Evolutionary conservation across 2,797 vertebrate genomes (phyloP).

Genomic region (Neostethus bicornis): DNA sequence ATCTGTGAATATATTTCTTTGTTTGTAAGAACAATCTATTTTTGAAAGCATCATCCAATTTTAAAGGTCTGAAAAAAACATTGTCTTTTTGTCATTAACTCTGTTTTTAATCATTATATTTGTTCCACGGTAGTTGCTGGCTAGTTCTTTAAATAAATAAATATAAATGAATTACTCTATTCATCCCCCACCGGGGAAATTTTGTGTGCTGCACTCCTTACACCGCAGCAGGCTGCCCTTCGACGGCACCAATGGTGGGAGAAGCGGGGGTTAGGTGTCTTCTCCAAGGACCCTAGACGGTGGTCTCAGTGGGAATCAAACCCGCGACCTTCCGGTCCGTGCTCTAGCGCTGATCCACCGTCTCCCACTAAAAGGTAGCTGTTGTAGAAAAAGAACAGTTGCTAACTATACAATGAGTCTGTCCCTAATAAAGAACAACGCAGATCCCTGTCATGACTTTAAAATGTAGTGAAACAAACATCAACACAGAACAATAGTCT

Average conservation of each 20-base stretch:
- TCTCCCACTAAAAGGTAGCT: no score
- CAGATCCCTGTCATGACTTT: conserved; percentile 10
- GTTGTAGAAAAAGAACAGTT: not conserved
- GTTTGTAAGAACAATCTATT: no score
- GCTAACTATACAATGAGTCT: not conserved
- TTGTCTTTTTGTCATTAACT: not conserved
- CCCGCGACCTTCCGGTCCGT: no score
- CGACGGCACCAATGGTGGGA: no score
- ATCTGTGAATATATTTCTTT: no score
- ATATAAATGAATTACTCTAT: not conserved
- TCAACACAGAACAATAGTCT: not conserved
- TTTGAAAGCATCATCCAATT: no score
- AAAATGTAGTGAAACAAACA: not conserved
- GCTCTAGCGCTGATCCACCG: no score
- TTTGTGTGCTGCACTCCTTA: conserved; percentile 15
- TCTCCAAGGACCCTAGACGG: no score
- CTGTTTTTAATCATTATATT: no score
- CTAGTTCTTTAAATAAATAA: not conserved
- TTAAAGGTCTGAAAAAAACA: not conserved
- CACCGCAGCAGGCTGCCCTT: no score
- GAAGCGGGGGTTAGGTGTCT: no score
- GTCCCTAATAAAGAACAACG: conserved; percentile 1
- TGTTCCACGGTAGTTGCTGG: not conserved
- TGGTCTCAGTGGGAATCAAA: no score
- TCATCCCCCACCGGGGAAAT: conserved; percentile 7